A percentile compares a stretch with the other conserved stretches of the same genome.
Conservation (phyloP, 2,888 invertebrate species). For the Tinea semifulvella region DNA sequence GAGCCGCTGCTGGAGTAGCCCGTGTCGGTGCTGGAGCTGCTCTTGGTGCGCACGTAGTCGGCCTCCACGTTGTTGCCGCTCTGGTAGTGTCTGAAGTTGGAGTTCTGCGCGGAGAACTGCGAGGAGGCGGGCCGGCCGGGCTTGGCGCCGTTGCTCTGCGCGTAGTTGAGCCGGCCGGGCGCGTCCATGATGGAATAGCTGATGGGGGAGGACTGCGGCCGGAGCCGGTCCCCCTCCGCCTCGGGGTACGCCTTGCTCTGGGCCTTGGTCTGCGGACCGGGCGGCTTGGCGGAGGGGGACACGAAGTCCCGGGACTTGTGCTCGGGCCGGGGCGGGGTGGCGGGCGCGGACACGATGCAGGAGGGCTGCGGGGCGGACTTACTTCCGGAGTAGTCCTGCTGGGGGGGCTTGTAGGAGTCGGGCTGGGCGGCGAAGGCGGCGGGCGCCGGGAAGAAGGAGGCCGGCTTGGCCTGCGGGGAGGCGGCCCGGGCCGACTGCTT, state of each 20-base stretch:
- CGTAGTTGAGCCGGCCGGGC: slow-evolving; percentile 70
- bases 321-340: slow-evolving; percentile 55
- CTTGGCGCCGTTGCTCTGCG: slow-evolving; percentile 61
- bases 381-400: slow-evolving; percentile 67
- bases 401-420: slow-evolving; percentile 64
- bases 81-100: slow-evolving; percentile 71
- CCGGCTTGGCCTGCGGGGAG: slow-evolving; percentile 60
- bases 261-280: slow-evolving; percentile 73
- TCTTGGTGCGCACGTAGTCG: slow-evolving; percentile 69
- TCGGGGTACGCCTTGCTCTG: slow-evolving; percentile 83
- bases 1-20: slow-evolving; percentile 70
- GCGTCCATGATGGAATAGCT: slow-evolving; percentile 81
- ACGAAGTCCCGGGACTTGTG: slow-evolving; percentile 59
- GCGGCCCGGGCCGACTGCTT: slow-evolving; percentile 68
- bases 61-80: slow-evolving; percentile 67
- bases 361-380: slow-evolving; percentile 74
- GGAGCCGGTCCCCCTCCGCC: slow-evolving; percentile 57
- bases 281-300: slow-evolving; percentile 60
- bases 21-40: slow-evolving; percentile 70
- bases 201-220: slow-evolving; percentile 75
- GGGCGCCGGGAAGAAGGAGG: slow-evolving; percentile 73
- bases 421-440: slow-evolving; percentile 67
- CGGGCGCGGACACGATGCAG: slow-evolving; percentile 76
- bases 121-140: slow-evolving; percentile 55
- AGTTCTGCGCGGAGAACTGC: slow-evolving; percentile 62